Evolutionary conservation across 2,797 vertebrate species (phyloP), one percentile per base, ranked within the genome.

Genomic region (Oreonectes daqikongensis): DNA sequence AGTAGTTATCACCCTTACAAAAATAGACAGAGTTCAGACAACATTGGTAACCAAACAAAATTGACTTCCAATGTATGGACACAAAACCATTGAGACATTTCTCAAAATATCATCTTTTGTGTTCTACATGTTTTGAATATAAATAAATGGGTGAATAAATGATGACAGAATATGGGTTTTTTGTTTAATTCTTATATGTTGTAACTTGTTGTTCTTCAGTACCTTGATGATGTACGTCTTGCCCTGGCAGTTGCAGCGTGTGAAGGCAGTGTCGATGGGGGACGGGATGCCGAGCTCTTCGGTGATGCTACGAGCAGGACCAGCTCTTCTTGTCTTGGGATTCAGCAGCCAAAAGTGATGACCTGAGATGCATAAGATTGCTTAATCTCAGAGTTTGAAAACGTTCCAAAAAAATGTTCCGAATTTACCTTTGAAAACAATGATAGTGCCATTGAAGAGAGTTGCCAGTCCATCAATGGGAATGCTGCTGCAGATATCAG

Each of bases 151-250:
- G n/a, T n/a, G n/a, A n/a, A n/a, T n/a, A n/a, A n/a, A n/a, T n/a
- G n/a, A n/a, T n/a, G n/a, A n/a, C n/a, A n/a, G n/a, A n/a, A 40
- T 14, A 42, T 42, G 12, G 12, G 12, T 3, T 42, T 14, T 42
- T 14, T 10, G 40, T 42, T 42, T 4, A 1, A 42, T 42, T 12
- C 38, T 40, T 2, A 1, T 4, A 42, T 42, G 12, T 42, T 42
- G 40, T 40, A 9, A 40, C 38, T 48, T 14, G 14, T 8, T n/a
- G 8, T 44, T 50, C 55, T 38, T 35, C 22, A 22, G 30, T 84
- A 95, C 96, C 94, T 97, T 97, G 84, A 97, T 91, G 83, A 98
- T 93, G 89, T 95, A 97, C 66, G 91, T 96, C 79, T 94, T 94
- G 38, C 92, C 92, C 22, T 93, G 92, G 82, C 96, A 98, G 90